Evolutionary conservation across 2,113 vertebrate species (phyloP), one percentile per base, ranked within the genome.

Genomic region (Trochalopteron elliotii): DNA sequence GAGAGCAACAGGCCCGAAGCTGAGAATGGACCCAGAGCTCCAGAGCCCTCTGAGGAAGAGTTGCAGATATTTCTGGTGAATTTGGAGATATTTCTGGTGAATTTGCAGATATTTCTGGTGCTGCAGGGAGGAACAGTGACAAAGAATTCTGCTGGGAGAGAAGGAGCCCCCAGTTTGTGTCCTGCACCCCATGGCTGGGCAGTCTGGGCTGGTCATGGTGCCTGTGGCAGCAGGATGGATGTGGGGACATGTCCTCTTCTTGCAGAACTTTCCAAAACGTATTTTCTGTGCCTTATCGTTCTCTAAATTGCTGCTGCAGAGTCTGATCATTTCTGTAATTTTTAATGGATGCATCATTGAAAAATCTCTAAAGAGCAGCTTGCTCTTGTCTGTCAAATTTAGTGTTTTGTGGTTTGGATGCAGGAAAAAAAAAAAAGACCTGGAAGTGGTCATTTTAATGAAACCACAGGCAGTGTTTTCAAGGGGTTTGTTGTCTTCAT

Each of bases 131-230:
- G 56, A 86, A 71, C 8, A 15, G 11, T 59, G 72, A 78, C 53
- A 75, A 47, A 52, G 31, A 9, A 3, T 25, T 83, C 59, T 10
- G 15, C 53, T 19, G 18, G 59, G 82, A 3, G 21, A 20, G 55
- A 7, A 14, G 35, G 60, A 30, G 3, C 33, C 49, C 7, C 33
- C 19, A 2, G 35, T 57, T 39, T 68, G 47, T 52, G 64, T 30
- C 2, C n/a, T n/a, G n/a, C n/a, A n/a, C n/a, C n/a, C n/a, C 12
- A 5, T 2, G 52, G 2, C 23, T 18, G 50, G 31, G 11, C 25
- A 7, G 5, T 44, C 55, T 49, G 1, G 9, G 27, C 31, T 70
- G 70, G 56, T 52, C 35, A 5, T 17, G 33, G 33, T 22, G 39
- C 21, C 74, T 3, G 17, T 28, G 44, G 17, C 8, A 61, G 25